A percentile compares a stretch with the other conserved stretches of the same genome.
These are phyloP conservation scores for Phallusia fumigata DNA, from an alignment of 23 tunicate species.

Conservation along the genomic window DNA sequence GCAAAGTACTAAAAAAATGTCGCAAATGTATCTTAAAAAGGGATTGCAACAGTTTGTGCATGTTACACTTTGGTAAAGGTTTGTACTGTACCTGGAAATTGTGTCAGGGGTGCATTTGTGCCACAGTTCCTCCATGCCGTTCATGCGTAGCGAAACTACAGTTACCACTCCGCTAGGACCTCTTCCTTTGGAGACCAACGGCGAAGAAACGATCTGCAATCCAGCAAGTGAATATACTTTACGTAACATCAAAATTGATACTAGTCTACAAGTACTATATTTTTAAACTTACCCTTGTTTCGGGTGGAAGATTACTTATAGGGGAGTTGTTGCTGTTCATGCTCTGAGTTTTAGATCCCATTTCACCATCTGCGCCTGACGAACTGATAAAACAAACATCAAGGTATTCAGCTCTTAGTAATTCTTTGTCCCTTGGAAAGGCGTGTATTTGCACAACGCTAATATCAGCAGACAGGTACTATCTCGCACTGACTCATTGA, in stretches of 20 bases:
- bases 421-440: too few species aligned
- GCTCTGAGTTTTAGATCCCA: neutral
- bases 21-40: neutral
- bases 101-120: constrained; percentile 64
- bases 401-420: neutral
- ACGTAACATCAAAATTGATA: too few species aligned
- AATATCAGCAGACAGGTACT: too few species aligned
- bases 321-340: constrained; percentile 28
- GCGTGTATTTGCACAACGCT: too few species aligned
- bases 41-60: too few species aligned
- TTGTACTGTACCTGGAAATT: constrained; percentile 29
- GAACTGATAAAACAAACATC: neutral
- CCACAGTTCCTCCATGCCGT: constrained; percentile 73
- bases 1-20: constrained; percentile 41
- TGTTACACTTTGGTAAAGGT: too few species aligned
- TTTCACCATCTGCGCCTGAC: constrained; percentile 15
- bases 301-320: constrained; percentile 34
- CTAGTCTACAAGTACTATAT: too few species aligned
- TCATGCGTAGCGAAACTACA: constrained; percentile 65
- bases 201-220: constrained; percentile 64
- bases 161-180: constrained; percentile 87
- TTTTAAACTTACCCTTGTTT: constrained; percentile 33
- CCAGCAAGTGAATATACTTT: neutral
- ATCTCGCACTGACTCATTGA: too few species aligned
- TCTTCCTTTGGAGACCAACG: constrained; percentile 73